phyloP scores from a whole-genome alignment of 2,888 invertebrate genomes.

The Scaptodrosophila latifasciaeformis region DNA sequence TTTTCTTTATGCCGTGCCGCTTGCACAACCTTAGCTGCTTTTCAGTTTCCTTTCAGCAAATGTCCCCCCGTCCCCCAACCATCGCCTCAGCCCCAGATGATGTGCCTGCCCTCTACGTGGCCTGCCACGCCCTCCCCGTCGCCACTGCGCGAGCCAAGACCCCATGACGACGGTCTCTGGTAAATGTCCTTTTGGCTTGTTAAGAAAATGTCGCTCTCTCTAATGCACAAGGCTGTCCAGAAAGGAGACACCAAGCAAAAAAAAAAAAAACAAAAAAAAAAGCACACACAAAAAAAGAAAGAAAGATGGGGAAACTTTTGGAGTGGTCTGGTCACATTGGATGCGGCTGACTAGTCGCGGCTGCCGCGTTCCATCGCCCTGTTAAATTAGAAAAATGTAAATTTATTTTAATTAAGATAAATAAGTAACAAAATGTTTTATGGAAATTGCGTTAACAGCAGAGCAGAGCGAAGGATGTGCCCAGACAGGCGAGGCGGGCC shows the following conservation, averaged over 20 bases:
- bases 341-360: constrained; percentile 35
- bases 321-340: too few relatives aligned
- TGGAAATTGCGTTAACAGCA: constrained; percentile 72
- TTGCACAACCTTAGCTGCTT: constrained; percentile 19
- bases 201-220: constrained; percentile 65
- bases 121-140: too few relatives aligned
- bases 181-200: constrained; percentile 65
- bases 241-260: too few relatives aligned
- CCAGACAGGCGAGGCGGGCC: too few relatives aligned
- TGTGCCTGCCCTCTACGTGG: too few relatives aligned
- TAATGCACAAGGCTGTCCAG: constrained; percentile 47
- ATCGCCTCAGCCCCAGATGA: too few relatives aligned
- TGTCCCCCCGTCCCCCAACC: background rate
- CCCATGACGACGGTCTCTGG: constrained; percentile 23
- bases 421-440: constrained; percentile 74
- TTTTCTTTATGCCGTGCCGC: too few relatives aligned
- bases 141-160: background rate
- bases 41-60: background rate
- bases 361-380: constrained; percentile 50
- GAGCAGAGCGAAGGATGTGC: constrained; percentile 49
- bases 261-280: too few relatives aligned
- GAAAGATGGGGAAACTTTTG: too few relatives aligned
- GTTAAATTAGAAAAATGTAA: constrained; percentile 74
- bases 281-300: too few relatives aligned
- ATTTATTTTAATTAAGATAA: constrained; percentile 74